A percentile compares a stretch with the other conserved stretches of the same genome.
Conservation (phyloP, 2,797 vertebrate species). For the Amazona finschi region DNA sequence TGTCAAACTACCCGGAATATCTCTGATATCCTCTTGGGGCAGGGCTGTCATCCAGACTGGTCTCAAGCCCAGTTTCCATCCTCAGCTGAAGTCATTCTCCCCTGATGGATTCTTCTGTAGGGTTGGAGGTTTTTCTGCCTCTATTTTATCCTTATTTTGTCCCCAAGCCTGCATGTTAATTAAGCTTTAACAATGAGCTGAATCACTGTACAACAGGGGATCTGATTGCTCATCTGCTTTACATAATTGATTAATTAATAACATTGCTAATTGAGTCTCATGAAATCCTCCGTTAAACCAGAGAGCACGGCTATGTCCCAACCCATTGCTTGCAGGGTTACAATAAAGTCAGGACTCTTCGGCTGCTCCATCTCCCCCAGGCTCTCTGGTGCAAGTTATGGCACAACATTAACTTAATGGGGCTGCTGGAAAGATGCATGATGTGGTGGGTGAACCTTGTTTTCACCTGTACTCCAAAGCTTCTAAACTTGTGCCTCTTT, state of each 20-base stretch:
- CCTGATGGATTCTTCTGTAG: not conserved
- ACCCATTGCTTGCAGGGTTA: not conserved
- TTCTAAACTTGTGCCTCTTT: not conserved
- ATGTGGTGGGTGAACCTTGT: not conserved
- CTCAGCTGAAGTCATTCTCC: not conserved
- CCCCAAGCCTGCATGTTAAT: conserved; percentile 45
- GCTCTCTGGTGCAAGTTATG: accelerated
- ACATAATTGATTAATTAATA: conserved; percentile 69
- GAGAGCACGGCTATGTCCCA: not conserved
- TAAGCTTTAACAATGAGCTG: conserved; percentile 47
- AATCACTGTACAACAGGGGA: conserved; percentile 2
- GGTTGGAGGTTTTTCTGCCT: accelerated
- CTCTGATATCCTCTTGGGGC: not conserved
- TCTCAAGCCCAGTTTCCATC: not conserved
- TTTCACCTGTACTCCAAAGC: not conserved
- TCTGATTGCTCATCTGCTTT: conserved; percentile 48
- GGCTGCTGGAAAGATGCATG: not conserved
- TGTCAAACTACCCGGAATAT: not conserved
- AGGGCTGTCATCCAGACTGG: not conserved
- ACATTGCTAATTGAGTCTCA: conserved; percentile 43
- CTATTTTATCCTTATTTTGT: not conserved
- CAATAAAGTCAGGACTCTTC: not conserved
- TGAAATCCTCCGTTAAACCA: not conserved
- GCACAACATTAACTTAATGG: accelerated
- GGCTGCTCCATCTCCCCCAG: not conserved